A percentile compares a stretch with the other conserved stretches of the same genome.
These are phyloP conservation scores for Eolophus roseicapilla DNA, from an alignment of 2,113 vertebrate genomes.

Conservation along the genomic window DNA sequence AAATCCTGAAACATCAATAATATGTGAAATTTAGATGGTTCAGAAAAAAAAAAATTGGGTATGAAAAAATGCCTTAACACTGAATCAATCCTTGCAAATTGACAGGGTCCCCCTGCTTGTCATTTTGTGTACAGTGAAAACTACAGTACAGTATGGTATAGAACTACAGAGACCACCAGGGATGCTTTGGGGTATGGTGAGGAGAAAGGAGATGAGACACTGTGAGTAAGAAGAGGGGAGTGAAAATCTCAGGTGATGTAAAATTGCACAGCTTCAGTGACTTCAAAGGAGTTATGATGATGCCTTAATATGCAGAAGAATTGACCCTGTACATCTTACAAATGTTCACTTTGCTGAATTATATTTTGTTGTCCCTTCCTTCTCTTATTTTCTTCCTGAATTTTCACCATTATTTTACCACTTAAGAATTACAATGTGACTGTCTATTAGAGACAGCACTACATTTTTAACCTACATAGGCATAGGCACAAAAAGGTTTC, in stretches of 20 bases:
- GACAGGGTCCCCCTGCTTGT: accelerated
- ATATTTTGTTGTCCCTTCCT: background rate
- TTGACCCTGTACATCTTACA: background rate
- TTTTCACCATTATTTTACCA: background rate
- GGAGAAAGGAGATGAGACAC: background rate
- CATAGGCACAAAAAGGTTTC: conserved; percentile 25
- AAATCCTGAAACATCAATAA: background rate
- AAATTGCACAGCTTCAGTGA: background rate
- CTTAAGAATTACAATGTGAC: background rate
- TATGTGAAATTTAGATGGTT: background rate
- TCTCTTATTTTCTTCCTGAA: background rate
- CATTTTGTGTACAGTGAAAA: background rate
- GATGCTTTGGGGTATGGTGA: background rate
- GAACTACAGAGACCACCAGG: background rate
- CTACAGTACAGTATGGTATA: background rate
- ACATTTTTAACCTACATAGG: conserved; percentile 35
- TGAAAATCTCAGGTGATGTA: background rate
- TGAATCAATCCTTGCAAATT: background rate
- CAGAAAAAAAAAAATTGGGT: background rate
- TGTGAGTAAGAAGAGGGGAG: background rate
- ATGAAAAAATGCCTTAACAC: background rate
- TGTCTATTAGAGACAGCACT: background rate
- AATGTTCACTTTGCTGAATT: background rate
- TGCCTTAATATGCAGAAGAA: background rate
- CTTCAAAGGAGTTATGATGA: background rate